Conservation (phyloP, 2,797 vertebrate species). For the Cyclopterus lumpus region DNA sequence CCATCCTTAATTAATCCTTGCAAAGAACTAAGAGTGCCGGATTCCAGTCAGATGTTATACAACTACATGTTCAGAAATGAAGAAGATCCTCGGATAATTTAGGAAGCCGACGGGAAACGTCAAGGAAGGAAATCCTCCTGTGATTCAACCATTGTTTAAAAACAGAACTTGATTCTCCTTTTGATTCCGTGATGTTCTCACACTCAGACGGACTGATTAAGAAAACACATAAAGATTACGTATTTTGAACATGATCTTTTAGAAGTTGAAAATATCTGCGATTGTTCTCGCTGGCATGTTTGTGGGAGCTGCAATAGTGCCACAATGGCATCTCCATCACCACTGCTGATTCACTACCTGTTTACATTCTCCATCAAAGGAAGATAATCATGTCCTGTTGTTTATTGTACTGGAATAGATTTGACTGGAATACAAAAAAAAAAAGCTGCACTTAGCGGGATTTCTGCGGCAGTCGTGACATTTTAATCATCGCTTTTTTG, state of each 20-base stretch:
- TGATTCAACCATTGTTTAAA: constrained; percentile 52
- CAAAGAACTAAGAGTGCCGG: neutral
- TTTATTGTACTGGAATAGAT: constrained; percentile 46
- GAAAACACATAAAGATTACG: constrained; percentile 24
- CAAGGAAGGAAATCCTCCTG: constrained; percentile 43
- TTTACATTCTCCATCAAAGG: constrained; percentile 63
- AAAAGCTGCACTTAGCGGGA: constrained; percentile 20
- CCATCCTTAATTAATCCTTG: neutral
- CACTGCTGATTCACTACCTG: constrained; percentile 65
- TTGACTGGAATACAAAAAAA: constrained; percentile 41
- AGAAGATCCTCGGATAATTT: constrained; percentile 40
- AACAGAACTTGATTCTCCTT: constrained; percentile 43
- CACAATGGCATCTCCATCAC: constrained; percentile 60
- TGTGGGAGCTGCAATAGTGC: constrained; percentile 21
- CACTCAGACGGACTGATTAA: constrained; percentile 43
- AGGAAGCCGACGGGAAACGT: constrained; percentile 14
- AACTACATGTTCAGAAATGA: neutral
- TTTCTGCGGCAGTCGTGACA: constrained; percentile 16
- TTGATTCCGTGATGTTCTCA: constrained; percentile 60
- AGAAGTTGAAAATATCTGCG: constrained; percentile 50
- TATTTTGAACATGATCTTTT: constrained; percentile 40
- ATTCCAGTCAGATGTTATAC: neutral
- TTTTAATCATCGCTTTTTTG: neutral
- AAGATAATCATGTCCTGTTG: constrained; percentile 59
- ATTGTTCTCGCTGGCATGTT: constrained; percentile 55